Conservation (phyloP, 2,888 invertebrate genomes). For the Cerceris ruficornis region DNA sequence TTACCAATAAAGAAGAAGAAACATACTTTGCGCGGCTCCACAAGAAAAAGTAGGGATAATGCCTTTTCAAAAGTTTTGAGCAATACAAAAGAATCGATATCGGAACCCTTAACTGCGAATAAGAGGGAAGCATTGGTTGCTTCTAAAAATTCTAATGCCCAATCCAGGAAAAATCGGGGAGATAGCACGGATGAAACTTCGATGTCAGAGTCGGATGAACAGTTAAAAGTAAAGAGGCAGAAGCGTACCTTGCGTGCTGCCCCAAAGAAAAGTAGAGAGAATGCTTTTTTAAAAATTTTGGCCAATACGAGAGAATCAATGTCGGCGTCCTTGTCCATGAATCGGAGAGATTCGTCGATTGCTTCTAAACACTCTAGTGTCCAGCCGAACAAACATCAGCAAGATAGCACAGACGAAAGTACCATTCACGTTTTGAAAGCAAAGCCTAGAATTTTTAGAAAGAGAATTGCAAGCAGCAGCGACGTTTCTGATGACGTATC, state of each 20-base stretch:
- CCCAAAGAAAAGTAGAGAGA: not conserved
- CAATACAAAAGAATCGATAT: slow-evolving; percentile 13
- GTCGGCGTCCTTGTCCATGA: not conserved
- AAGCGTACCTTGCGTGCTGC: not conserved
- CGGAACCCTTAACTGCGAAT: too few species aligned
- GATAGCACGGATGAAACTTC: too few species aligned
- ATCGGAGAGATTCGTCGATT: not conserved
- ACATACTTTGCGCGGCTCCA: not conserved
- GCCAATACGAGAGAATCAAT: not conserved
- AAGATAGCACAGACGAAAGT: slow-evolving; percentile 9
- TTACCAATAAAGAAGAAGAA: slow-evolving; percentile 31
- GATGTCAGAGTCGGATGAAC: not conserved
- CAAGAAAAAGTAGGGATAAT: slow-evolving; percentile 40
- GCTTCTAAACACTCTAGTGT: too few species aligned
- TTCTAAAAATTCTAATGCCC: too few species aligned
- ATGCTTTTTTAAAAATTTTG: slow-evolving; percentile 1
- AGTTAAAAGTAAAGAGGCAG: not conserved
- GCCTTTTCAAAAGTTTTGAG: slow-evolving; percentile 49
- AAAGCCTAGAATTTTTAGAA: slow-evolving; percentile 31
- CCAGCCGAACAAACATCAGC: not conserved
- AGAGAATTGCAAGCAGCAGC: not conserved
- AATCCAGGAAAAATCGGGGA: too few species aligned
- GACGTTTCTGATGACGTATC: slow-evolving; percentile 42
- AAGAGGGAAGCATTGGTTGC: too few species aligned
- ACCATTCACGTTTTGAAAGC: slow-evolving; percentile 37